phyloP scores from a whole-genome alignment of 2,113 vertebrate species.

The human (Homo sapiens) region DNA sequence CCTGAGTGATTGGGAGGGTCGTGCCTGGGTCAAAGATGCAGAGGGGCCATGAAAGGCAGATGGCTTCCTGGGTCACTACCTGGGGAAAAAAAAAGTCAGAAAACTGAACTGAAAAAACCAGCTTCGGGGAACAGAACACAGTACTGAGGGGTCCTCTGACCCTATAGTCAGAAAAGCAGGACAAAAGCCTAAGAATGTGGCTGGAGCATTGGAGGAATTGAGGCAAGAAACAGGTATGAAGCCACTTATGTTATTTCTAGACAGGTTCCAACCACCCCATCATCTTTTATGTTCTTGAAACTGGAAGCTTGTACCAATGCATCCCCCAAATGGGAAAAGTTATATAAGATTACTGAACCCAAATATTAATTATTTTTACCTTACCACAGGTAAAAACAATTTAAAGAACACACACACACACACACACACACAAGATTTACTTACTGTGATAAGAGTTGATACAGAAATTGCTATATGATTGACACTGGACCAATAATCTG shows the following conservation, averaged over 20 bases:
- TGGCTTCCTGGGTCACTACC: neutral
- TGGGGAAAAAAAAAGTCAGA: neutral
- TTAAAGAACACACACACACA: no score
- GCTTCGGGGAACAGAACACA: neutral
- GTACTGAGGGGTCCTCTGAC: neutral
- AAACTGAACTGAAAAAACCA: neutral
- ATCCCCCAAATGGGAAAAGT: neutral
- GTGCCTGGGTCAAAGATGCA: constrained; percentile 29
- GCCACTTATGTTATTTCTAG: neutral
- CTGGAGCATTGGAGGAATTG: neutral
- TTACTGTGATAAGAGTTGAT: neutral
- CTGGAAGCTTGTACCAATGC: neutral
- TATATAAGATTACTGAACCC: neutral
- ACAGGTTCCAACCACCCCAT: neutral
- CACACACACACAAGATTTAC: neutral
- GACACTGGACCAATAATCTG: neutral
- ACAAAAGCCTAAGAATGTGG: neutral
- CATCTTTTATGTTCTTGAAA: neutral
- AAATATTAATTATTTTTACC: neutral
- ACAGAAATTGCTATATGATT: neutral
- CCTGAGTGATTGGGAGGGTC: constrained; percentile 12
- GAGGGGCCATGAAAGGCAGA: neutral
- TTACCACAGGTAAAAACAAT: neutral
- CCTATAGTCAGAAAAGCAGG: neutral
- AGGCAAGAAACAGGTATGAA: neutral